A percentile compares a stretch with the other conserved stretches of the same genome.
phyloP scores from a whole-genome alignment of 2,888 invertebrate genomes.

The Idaea biselata region DNA sequence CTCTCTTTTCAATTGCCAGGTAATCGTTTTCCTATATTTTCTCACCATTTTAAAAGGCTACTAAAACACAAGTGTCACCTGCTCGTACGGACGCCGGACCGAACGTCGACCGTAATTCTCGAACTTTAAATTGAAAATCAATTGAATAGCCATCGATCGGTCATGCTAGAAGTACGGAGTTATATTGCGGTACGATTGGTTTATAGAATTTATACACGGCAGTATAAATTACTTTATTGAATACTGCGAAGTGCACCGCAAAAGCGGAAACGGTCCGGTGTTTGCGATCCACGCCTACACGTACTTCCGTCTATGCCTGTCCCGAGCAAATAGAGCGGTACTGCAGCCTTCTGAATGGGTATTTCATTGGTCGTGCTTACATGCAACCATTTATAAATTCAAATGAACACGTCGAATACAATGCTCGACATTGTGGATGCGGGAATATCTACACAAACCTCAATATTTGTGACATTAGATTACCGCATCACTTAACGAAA shows the following conservation, averaged over 20 bases:
- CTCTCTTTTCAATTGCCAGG: background rate
- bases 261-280: conserved; percentile 58
- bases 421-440: conserved; percentile 14
- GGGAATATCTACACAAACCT: conserved; percentile 9
- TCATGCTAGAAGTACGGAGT: background rate
- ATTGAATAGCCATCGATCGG: background rate
- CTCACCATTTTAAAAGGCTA: background rate
- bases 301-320: conserved; percentile 63
- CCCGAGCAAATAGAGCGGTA: conserved; percentile 66
- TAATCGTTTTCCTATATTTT: background rate
- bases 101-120: background rate
- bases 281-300: conserved; percentile 63
- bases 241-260: conserved; percentile 37
- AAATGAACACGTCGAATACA: conserved; percentile 45
- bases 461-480: background rate
- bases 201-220: conserved; percentile 23
- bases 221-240: conserved; percentile 40
- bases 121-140: background rate
- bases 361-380: conserved; percentile 50
- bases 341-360: conserved; percentile 49
- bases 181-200: background rate
- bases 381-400: conserved; percentile 62
- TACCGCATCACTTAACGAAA: background rate
- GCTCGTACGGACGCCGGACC: background rate
- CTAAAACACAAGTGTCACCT: background rate